Conservation (phyloP, 2,797 vertebrate species). For the Cyprinella venusta region DNA sequence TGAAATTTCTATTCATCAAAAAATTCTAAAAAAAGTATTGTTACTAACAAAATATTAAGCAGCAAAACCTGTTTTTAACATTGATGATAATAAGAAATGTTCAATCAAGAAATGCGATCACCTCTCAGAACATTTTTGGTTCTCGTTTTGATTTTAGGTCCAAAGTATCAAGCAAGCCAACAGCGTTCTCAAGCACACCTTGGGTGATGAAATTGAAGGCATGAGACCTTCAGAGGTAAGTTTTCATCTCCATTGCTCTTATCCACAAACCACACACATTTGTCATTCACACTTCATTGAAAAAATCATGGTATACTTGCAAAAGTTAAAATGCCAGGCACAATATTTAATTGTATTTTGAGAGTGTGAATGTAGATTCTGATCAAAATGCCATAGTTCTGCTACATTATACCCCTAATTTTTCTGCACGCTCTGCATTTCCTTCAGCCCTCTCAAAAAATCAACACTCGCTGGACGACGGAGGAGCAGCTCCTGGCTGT, state of each 20-base stretch:
- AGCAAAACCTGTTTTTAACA: background rate
- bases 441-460: constrained; percentile 81
- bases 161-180: constrained; percentile 93
- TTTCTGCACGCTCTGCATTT: background rate
- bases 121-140: background rate
- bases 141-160: constrained; percentile 73
- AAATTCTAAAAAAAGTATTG: background rate
- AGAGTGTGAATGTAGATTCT: background rate
- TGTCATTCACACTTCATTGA: background rate
- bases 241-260: background rate
- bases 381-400: background rate
- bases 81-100: background rate
- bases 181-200: constrained; percentile 82
- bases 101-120: background rate
- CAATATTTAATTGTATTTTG: background rate
- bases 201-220: constrained; percentile 80
- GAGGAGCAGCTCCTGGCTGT: constrained; percentile 94
- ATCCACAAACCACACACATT: background rate
- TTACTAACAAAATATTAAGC: background rate
- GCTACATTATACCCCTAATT: background rate
- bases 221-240: constrained; percentile 84
- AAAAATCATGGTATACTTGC: background rate
- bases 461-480: constrained; percentile 92
- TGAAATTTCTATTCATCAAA: background rate
- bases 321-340: background rate